Conservation (phyloP, 1,140 invertebrate species). For the Habropoda laboriosa region DNA sequence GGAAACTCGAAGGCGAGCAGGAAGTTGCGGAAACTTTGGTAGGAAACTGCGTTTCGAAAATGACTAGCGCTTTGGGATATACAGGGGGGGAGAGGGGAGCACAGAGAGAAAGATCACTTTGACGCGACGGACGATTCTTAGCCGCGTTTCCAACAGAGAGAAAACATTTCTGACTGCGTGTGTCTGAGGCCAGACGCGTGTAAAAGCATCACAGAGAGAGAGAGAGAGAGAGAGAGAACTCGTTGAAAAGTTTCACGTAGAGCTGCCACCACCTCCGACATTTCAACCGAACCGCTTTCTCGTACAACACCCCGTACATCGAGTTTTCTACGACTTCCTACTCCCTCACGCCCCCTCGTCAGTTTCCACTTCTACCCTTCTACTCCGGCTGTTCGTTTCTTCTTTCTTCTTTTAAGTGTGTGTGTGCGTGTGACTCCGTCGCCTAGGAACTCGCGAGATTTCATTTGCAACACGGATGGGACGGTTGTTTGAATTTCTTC, state of each 20-base stretch:
- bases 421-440: not conserved
- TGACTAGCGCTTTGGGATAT: not conserved
- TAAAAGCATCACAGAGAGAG: slow-evolving; percentile 26
- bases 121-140: slow-evolving; percentile 43
- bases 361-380: not conserved
- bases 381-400: not conserved
- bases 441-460: slow-evolving; percentile 10
- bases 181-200: slow-evolving; percentile 6
- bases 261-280: slow-evolving; percentile 47
- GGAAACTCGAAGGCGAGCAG: not conserved
- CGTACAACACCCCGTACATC: slow-evolving; percentile 51
- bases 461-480: slow-evolving; percentile 7
- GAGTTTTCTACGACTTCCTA: slow-evolving; percentile 50
- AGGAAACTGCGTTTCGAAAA: not conserved
- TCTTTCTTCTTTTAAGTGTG: not conserved
- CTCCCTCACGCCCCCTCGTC: not conserved
- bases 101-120: slow-evolving; percentile 43
- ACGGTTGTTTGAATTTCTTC: not conserved
- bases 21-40: not conserved
- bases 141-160: slow-evolving; percentile 10
- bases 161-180: slow-evolving; percentile 13
- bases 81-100: not conserved
- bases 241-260: slow-evolving; percentile 59
- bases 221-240: slow-evolving; percentile 42
- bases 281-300: slow-evolving; percentile 62